Percentiles rank a stretch among this genome's conserved stretches.
These are phyloP conservation scores for Phoebastria nigripes DNA, from an alignment of 2,797 vertebrate species.

Conservation along the genomic window DNA sequence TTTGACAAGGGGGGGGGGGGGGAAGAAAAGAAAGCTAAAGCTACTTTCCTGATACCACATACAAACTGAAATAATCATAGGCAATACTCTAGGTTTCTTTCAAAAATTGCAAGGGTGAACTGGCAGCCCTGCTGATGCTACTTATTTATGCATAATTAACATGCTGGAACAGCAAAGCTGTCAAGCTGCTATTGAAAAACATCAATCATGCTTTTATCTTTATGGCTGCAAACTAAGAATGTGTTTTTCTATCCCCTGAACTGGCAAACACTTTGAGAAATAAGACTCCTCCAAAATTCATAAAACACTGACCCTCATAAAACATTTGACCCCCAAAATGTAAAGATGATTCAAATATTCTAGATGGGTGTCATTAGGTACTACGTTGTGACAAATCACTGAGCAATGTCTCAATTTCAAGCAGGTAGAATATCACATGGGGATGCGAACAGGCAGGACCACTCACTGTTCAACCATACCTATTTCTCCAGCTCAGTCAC, in stretches of 20 bases:
- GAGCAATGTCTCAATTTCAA: not conserved
- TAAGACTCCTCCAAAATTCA: not conserved
- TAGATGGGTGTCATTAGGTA: not conserved
- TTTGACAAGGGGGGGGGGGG: fast-evolving
- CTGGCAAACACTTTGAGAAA: not conserved
- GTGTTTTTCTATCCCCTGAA: not conserved
- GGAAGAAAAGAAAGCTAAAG: not conserved
- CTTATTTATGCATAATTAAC: not conserved
- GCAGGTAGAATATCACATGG: not conserved
- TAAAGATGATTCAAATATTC: not conserved
- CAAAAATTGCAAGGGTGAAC: not conserved
- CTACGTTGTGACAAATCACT: not conserved
- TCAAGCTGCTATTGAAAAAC: not conserved
- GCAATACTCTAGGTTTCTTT: not conserved
- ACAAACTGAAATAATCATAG: not conserved
- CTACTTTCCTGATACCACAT: not conserved
- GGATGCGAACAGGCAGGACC: not conserved
- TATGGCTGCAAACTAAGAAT: not conserved
- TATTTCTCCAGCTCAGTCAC: not conserved
- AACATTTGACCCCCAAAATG: not conserved
- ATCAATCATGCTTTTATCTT: not conserved
- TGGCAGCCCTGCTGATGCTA: not conserved
- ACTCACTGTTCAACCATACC: not conserved
- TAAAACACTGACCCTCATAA: not conserved
- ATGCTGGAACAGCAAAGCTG: not conserved